These are phyloP conservation scores for Sminthurides aquaticus DNA, from an alignment of 2,888 invertebrate species.

Conservation along the genomic window DNA sequence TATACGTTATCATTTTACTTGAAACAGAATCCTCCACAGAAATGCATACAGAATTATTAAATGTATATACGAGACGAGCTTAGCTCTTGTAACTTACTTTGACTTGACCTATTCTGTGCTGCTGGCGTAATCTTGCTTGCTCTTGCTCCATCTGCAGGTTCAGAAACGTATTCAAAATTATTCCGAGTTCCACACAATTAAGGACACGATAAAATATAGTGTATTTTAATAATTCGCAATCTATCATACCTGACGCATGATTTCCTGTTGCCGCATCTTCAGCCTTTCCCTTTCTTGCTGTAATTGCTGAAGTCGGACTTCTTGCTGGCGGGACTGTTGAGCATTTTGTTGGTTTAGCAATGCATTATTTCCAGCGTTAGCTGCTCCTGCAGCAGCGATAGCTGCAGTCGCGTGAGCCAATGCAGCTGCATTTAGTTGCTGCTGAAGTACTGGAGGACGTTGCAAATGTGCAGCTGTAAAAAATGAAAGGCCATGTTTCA, in stretches of 20 bases:
- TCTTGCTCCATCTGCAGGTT: slow-evolving; percentile 44
- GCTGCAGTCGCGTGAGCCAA: slow-evolving; percentile 48
- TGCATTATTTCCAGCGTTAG: slow-evolving; percentile 24
- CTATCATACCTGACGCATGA: slow-evolving; percentile 65
- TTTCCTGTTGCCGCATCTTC: slow-evolving; percentile 82
- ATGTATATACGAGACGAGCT: too few relatives aligned
- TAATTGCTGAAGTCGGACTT: slow-evolving; percentile 70
- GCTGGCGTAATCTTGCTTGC: slow-evolving; percentile 40
- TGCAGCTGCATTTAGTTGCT: slow-evolving; percentile 46
- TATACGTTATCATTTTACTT: too few relatives aligned
- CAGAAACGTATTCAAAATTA: not conserved
- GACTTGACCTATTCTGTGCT: slow-evolving; percentile 33
- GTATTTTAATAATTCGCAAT: too few relatives aligned
- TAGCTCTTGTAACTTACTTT: slow-evolving; percentile 26
- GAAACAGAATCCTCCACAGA: not conserved
- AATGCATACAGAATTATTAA: not conserved
- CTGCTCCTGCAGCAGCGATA: slow-evolving; percentile 47
- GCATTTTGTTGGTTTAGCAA: slow-evolving; percentile 33
- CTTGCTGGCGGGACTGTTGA: slow-evolving; percentile 58
- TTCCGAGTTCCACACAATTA: not conserved
- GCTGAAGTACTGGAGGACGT: slow-evolving; percentile 54
- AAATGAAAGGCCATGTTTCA: too few relatives aligned
- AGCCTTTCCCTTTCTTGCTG: slow-evolving; percentile 82
- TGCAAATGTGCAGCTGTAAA: slow-evolving; percentile 53
- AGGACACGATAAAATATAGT: too few relatives aligned